phyloP scores from a whole-genome alignment of 1,140 invertebrate species.

The Homarus americanus region DNA sequence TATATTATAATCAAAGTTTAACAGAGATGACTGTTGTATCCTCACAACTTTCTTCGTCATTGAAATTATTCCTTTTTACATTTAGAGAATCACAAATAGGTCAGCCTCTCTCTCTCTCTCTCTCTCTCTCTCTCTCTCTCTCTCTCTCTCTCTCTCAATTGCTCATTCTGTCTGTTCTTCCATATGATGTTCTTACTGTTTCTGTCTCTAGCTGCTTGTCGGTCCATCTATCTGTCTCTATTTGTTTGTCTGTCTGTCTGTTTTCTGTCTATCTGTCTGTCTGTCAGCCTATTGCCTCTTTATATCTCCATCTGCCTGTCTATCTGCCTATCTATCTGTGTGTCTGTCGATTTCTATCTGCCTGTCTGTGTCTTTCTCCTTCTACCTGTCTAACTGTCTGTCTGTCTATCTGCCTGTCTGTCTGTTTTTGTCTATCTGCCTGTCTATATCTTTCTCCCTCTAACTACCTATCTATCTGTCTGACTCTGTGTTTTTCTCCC shows the following conservation, averaged over 20 bases:
- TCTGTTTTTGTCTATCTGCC: neutral
- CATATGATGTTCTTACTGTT: neutral
- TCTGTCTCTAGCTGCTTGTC: neutral
- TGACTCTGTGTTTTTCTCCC: too few species aligned
- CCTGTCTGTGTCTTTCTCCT: neutral
- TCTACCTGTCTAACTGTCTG: neutral
- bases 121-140: conserved; percentile 7
- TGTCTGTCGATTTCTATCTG: neutral
- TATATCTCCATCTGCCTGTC: too few species aligned
- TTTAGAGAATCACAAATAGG: too few species aligned
- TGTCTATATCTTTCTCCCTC: too few species aligned
- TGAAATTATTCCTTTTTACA: too few species aligned
- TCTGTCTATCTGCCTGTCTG: neutral
- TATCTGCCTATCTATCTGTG: neutral
- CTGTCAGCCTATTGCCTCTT: too few species aligned
- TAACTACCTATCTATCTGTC: too few species aligned
- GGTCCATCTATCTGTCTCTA: neutral
- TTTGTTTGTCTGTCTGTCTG: neutral
- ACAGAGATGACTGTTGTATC: too few species aligned
- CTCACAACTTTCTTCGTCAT: too few species aligned
- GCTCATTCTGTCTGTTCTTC: neutral
- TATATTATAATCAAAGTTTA: too few species aligned
- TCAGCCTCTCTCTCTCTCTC: neutral
- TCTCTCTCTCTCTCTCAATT: neutral
- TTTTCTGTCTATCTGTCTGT: too few species aligned